Conservation (phyloP, 2,797 vertebrate species). For the Streptopelia turtur region DNA sequence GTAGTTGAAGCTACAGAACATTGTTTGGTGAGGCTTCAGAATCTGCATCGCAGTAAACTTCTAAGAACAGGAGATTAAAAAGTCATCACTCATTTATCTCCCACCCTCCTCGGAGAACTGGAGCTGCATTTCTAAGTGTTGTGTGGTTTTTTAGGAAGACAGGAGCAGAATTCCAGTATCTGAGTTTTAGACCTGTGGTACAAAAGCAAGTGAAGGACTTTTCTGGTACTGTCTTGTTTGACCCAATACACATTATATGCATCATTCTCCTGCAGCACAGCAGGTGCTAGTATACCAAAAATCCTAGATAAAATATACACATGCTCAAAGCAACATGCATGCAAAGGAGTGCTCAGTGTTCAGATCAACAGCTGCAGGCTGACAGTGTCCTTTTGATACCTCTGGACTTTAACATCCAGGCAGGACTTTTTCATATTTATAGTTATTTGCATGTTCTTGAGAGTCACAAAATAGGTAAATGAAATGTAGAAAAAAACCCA, state of each 20-base stretch:
- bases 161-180: not conserved
- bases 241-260: not conserved
- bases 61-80: not conserved
- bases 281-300: not conserved
- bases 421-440: slow-evolving; percentile 68
- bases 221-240: not conserved
- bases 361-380: not conserved
- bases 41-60: not conserved
- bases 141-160: not conserved
- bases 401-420: slow-evolving; percentile 67
- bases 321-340: not conserved
- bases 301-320: not conserved
- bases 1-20: not conserved
- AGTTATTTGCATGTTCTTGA: slow-evolving; percentile 74
- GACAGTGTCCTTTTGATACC: not conserved
- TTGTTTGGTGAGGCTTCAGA: not conserved
- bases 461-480: slow-evolving; percentile 74
- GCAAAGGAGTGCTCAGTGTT: not conserved
- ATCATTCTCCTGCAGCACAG: not conserved
- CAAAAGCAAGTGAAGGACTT: not conserved
- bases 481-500: slow-evolving; percentile 59
- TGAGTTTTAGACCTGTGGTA: not conserved
- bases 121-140: not conserved
- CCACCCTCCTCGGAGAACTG: not conserved
- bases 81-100: not conserved